Percentiles rank a stretch among this genome's conserved stretches.
These are phyloP conservation scores for Bruchidius siliquastri DNA, from an alignment of 2,888 invertebrate genomes.

Conservation along the genomic window DNA sequence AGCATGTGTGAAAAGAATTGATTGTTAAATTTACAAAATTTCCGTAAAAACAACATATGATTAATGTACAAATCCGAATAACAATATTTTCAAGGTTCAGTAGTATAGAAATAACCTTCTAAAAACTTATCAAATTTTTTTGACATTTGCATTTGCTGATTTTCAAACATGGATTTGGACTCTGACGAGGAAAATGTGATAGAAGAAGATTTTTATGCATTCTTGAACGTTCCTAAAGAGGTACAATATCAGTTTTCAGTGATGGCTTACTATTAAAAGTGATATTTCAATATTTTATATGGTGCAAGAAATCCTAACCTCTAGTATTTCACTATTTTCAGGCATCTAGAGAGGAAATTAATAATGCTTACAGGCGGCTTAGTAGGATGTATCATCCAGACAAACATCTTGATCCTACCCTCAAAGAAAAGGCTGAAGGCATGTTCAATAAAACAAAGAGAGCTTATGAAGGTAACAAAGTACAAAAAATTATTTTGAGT, in stretches of 20 bases:
- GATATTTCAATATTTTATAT: neutral
- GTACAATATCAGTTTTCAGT: conserved; percentile 53
- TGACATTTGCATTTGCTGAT: neutral
- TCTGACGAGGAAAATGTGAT: conserved; percentile 59
- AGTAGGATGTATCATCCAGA: conserved; percentile 96
- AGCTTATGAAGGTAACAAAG: conserved; percentile 77
- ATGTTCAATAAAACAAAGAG: conserved; percentile 90
- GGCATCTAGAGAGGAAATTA: conserved; percentile 92
- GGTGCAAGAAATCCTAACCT: conserved; percentile 3
- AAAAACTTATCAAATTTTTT: conserved; percentile 9
- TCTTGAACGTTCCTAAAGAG: conserved; percentile 78
- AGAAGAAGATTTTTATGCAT: conserved; percentile 85
- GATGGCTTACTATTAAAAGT: neutral
- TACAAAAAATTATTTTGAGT: neutral
- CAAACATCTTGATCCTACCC: conserved; percentile 79
- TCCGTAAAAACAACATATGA: neutral
- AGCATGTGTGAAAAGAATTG: neutral
- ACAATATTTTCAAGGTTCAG: neutral
- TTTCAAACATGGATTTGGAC: conserved; percentile 58
- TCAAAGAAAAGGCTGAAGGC: conserved; percentile 84
- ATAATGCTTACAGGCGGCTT: conserved; percentile 84
- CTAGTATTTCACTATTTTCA: conserved; percentile 43
- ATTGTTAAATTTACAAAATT: neutral
- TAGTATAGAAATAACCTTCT: neutral
- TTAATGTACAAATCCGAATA: neutral